These are phyloP conservation scores for Sylvia borin DNA, from an alignment of 2,797 vertebrate species.

Conservation along the genomic window DNA sequence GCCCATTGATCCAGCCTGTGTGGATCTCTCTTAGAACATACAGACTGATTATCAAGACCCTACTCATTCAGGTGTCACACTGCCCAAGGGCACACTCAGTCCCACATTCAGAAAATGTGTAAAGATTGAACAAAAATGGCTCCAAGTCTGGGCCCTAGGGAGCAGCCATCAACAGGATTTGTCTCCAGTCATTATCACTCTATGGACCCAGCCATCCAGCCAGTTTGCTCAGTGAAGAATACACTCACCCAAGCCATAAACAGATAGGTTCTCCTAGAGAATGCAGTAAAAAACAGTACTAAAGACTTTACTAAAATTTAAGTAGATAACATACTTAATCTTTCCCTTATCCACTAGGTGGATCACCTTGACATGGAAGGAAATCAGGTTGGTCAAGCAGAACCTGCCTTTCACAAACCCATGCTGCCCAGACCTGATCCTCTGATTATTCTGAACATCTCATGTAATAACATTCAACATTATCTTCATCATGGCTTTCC, in stretches of 20 bases:
- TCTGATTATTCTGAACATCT: neutral
- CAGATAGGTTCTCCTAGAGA: neutral
- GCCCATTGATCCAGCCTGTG: neutral
- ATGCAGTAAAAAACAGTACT: rapidly evolving
- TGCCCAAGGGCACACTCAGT: neutral
- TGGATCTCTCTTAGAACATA: neutral
- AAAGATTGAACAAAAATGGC: neutral
- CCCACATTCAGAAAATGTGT: neutral
- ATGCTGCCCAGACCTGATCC: neutral
- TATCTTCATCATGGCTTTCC: neutral
- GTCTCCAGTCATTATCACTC: neutral
- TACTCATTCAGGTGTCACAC: neutral
- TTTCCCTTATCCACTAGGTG: neutral
- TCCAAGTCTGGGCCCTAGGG: no score
- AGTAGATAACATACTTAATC: no score
- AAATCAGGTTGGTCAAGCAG: neutral
- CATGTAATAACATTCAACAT: rapidly evolving
- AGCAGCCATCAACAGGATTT: rapidly evolving
- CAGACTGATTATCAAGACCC: neutral
- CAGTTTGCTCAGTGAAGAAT: neutral
- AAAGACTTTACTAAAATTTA: neutral
- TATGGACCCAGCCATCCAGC: rapidly evolving
- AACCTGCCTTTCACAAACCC: neutral
- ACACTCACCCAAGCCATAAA: neutral
- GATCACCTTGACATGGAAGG: neutral